Conservation (phyloP, 2,888 invertebrate species). For the Xanthorhoe designata region DNA sequence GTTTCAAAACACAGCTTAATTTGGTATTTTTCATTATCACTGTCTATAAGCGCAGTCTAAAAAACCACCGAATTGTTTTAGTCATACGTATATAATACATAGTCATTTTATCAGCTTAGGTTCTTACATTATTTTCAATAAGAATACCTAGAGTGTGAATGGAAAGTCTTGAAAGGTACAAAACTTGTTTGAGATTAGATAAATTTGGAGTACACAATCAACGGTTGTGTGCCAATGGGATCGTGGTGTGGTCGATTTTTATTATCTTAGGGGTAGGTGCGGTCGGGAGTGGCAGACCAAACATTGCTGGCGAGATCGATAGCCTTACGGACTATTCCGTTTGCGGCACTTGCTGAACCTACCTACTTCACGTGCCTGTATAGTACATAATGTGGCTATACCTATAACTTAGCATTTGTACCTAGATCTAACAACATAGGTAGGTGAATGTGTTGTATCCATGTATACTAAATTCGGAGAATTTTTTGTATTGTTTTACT, state of each 20-base stretch:
- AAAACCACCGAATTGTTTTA: neutral
- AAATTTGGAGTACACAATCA: constrained; percentile 43
- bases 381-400: neutral
- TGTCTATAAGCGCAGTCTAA: neutral
- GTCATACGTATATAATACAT: neutral
- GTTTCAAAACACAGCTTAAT: neutral
- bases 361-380: constrained; percentile 28
- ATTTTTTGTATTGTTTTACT: neutral
- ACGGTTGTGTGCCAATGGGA: constrained; percentile 60
- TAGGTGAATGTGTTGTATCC: neutral
- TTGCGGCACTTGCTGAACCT: constrained; percentile 55
- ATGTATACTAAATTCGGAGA: neutral
- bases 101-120: neutral
- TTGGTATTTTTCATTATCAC: neutral
- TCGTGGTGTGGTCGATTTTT: constrained; percentile 78
- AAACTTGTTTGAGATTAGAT: constrained; percentile 37
- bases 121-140: neutral
- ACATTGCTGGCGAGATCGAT: constrained; percentile 78
- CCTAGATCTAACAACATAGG: neutral
- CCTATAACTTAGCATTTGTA: constrained; percentile 1
- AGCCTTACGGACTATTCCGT: constrained; percentile 72
- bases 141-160: constrained; percentile 4
- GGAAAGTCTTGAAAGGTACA: constrained; percentile 20
- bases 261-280: constrained; percentile 77
- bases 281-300: constrained; percentile 79